Evolutionary conservation across 1,140 invertebrate species (phyloP), one percentile per base, ranked within the genome.

Genomic region (Ericerus pela): DNA sequence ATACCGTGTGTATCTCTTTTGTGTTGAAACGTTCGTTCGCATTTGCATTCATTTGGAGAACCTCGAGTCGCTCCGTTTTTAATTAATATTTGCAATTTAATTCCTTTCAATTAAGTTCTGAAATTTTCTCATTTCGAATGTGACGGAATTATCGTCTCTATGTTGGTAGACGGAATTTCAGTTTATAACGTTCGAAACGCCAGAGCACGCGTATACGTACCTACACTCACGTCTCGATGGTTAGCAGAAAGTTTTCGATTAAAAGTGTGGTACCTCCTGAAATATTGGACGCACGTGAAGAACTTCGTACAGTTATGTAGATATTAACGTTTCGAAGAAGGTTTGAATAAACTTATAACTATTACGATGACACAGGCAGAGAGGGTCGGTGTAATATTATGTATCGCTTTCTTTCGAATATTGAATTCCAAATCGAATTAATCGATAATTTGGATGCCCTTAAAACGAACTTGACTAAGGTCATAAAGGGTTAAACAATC

Each of bases 51-150:
- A 47, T 47, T 47, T 47, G 26, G n/a, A n/a, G n/a, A n/a, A 24
- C 22, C 41, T 24, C 20, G 41, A 47, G 16, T 24, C 16, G 41
- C 41, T 47, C 3, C 41, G 41, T 24, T 47, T 47, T 47, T 47
- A 47, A 47, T 47, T 47, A 47, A 47, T 47, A 47, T 47, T 47
- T 47, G 41, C 41, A 47, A 47, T 47, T 47, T 47, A 47, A 47
- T 47, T 47, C 41, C 41, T 47, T 47, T 47, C 41, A 47, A 47
- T 47, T 47, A 47, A 47, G 41, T 47, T 47, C 14, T 47, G 18
- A 47, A 47, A 47, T 47, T 47, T 47, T 47, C 41, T 47, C 41
- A 47, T 47, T 47, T 47, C 41, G 41, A 47, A 47, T 47, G 41
- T 47, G 41, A 47, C 41, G 41, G 41, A 47, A 47, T 47, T 47